These are phyloP conservation scores for Scrobipalpa costella DNA, from an alignment of 2,888 invertebrate species.

Conservation along the genomic window DNA sequence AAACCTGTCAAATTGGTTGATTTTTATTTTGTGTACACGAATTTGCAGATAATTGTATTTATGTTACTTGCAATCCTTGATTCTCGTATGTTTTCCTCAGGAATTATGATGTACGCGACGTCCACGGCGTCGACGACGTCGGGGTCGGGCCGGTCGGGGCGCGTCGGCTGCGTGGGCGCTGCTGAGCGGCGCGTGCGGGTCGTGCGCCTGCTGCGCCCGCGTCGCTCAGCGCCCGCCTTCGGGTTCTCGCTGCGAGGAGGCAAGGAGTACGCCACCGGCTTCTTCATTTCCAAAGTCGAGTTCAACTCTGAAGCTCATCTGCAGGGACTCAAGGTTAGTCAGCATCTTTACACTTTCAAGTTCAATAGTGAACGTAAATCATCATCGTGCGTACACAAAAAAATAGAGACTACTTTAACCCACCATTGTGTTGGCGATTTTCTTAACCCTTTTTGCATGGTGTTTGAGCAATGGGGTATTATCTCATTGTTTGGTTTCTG, in stretches of 20 bases:
- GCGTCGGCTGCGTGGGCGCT: constrained; percentile 51
- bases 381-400: too few species aligned
- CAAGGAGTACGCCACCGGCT: constrained; percentile 94
- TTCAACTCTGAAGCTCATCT: constrained; percentile 92
- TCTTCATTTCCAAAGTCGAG: constrained; percentile 94
- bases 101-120: constrained; percentile 63
- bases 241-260: constrained; percentile 94
- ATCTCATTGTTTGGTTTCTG: constrained; percentile 62
- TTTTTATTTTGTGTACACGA: background rate
- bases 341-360: background rate
- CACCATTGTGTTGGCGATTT: background rate
- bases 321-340: constrained; percentile 91
- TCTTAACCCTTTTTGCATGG: constrained; percentile 17
- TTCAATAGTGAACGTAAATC: background rate
- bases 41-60: background rate
- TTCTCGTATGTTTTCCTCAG: constrained; percentile 31
- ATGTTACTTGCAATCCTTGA: background rate
- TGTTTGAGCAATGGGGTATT: constrained; percentile 54
- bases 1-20: too few species aligned
- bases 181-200: constrained; percentile 68
- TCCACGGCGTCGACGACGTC: constrained; percentile 69
- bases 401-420: background rate
- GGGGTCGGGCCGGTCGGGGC: constrained; percentile 60
- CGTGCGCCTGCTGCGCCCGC: constrained; percentile 69
- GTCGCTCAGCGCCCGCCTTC: constrained; percentile 82